These are phyloP conservation scores for Sphinx pinastri DNA, from an alignment of 2,888 invertebrate genomes.

Conservation along the genomic window DNA sequence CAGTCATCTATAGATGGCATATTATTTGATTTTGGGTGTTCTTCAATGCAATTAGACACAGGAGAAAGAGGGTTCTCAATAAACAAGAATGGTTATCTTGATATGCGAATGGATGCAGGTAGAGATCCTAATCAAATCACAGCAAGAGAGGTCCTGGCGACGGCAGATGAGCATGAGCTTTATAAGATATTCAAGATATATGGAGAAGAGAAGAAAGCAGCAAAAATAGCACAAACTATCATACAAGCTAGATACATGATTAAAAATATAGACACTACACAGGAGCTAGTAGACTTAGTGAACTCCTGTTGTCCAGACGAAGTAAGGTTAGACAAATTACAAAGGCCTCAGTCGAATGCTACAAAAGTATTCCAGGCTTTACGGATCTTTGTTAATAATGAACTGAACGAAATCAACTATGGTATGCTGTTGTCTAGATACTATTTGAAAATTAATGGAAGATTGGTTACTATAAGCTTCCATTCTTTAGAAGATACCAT, in stretches of 20 bases:
- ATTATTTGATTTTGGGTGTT: slow-evolving; percentile 96
- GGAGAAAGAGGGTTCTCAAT: slow-evolving; percentile 93
- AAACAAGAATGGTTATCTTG: slow-evolving; percentile 93
- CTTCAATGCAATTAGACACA: slow-evolving; percentile 96
- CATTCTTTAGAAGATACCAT: slow-evolving; percentile 97
- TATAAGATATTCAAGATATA: slow-evolving; percentile 94
- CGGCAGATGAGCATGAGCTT: slow-evolving; percentile 90
- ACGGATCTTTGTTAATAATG: slow-evolving; percentile 97
- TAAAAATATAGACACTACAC: slow-evolving; percentile 90
- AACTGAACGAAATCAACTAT: slow-evolving; percentile 96
- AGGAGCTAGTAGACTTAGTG: slow-evolving; percentile 91
- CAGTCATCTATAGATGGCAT: slow-evolving; percentile 92
- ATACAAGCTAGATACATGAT: slow-evolving; percentile 92
- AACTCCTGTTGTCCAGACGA: slow-evolving; percentile 85
- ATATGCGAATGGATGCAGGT: slow-evolving; percentile 97
- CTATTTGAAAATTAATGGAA: slow-evolving; percentile 90
- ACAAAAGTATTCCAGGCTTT: slow-evolving; percentile 97
- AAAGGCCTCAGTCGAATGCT: slow-evolving; percentile 90
- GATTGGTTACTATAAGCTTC: slow-evolving; percentile 92
- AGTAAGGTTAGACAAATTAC: slow-evolving; percentile 87
- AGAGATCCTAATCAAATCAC: slow-evolving; percentile 89
- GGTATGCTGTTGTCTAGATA: slow-evolving; percentile 90
- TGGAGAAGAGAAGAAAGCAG: slow-evolving; percentile 95
- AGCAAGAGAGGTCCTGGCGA: slow-evolving; percentile 94
- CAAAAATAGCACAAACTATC: slow-evolving; percentile 93